Conservation (phyloP, 2,888 invertebrate genomes). For the Oscheius sp. region DNA sequence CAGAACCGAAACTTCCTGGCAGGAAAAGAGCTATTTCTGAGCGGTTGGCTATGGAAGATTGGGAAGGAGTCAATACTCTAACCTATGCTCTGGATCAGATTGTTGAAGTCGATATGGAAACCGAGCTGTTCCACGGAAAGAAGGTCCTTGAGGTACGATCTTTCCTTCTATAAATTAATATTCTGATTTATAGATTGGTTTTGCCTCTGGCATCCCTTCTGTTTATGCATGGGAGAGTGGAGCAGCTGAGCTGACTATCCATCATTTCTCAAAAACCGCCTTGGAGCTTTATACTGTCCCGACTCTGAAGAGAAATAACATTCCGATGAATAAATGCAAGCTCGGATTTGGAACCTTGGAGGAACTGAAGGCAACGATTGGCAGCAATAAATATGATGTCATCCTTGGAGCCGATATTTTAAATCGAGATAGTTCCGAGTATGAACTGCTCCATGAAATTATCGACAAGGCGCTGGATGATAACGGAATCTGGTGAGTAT, state of each 20-base stretch:
- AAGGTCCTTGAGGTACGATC: constrained; percentile 59
- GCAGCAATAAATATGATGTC: constrained; percentile 63
- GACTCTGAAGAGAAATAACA: constrained; percentile 60
- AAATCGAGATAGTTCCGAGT: constrained; percentile 52
- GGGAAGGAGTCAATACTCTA: constrained; percentile 63
- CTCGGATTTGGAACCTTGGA: constrained; percentile 49
- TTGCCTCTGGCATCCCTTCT: constrained; percentile 64
- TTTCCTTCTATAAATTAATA: too few species aligned
- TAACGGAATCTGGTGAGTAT: constrained; percentile 63
- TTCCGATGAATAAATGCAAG: constrained; percentile 57
- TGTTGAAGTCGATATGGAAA: constrained; percentile 62
- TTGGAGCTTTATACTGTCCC: constrained; percentile 55
- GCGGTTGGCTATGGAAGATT: constrained; percentile 48
- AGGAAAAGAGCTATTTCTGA: constrained; percentile 8
- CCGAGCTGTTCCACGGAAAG: constrained; percentile 61
- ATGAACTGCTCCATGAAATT: constrained; percentile 58
- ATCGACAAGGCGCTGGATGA: constrained; percentile 52
- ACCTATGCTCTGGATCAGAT: constrained; percentile 61
- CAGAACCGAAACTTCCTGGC: background rate
- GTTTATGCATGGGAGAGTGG: constrained; percentile 62
- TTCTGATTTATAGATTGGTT: constrained; percentile 51
- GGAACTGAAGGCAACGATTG: constrained; percentile 44
- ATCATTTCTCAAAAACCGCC: constrained; percentile 43
- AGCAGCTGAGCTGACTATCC: constrained; percentile 58
- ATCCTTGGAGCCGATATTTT: constrained; percentile 65